Evolutionary conservation across 2,888 invertebrate genomes (phyloP).

Genomic region (Venusia cambrica): DNA sequence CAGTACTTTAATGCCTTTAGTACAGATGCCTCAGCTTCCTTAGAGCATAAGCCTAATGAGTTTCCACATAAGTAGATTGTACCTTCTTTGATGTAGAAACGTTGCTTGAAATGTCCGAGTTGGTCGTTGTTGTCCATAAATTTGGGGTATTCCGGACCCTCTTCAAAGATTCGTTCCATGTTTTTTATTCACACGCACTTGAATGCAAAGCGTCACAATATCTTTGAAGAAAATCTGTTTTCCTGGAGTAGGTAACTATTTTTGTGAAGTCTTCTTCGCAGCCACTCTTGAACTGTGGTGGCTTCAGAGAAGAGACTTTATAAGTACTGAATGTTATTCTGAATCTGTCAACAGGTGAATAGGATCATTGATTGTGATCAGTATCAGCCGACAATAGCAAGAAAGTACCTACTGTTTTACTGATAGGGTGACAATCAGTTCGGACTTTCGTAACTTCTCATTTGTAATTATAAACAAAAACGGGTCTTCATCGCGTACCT

Average conservation of each 20-base stretch:
- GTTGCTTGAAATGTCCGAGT: slow-evolving; percentile 49
- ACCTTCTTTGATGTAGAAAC: slow-evolving; percentile 54
- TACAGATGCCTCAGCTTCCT: slow-evolving; percentile 52
- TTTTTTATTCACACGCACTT: not conserved
- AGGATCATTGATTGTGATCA: slow-evolving; percentile 6
- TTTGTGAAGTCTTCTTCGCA: not conserved
- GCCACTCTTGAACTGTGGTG: slow-evolving; percentile 1
- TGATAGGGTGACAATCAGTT: slow-evolving; percentile 22
- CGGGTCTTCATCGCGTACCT: no score
- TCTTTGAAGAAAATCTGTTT: no score
- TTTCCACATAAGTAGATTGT: slow-evolving; percentile 65
- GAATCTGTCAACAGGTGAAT: no score
- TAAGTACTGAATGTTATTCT: slow-evolving; percentile 16
- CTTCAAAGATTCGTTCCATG: slow-evolving; percentile 47
- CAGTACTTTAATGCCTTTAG: slow-evolving; percentile 46
- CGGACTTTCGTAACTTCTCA: no score
- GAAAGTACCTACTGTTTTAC: slow-evolving; percentile 6
- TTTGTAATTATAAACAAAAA: no score
- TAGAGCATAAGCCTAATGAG: slow-evolving; percentile 61
- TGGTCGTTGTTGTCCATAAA: slow-evolving; percentile 57
- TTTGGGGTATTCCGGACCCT: slow-evolving; percentile 46
- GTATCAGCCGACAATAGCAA: slow-evolving; percentile 3
- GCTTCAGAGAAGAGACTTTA: slow-evolving; percentile 7
- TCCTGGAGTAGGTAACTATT: no score
- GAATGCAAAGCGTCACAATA: no score